Base-by-base conservation (phyloP, 2,888 invertebrate genomes). In the Hetaerina titia region DNA sequence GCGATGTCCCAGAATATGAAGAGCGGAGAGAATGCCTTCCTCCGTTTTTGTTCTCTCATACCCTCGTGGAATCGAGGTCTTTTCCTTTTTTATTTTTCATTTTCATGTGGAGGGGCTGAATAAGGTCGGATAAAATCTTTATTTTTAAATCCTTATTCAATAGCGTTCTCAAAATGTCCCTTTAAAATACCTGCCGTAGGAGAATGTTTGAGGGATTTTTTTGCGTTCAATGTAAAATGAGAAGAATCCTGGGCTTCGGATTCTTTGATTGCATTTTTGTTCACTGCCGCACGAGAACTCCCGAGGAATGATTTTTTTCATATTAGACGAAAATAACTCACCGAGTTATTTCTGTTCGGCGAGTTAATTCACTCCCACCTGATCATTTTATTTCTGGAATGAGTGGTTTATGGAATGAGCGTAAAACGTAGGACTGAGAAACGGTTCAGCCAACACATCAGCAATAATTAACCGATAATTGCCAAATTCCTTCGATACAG, bases 1-100 rank as follows among this genome's bases (percentile, higher is more conserved):
- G 25, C 25, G 19, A 74, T 74, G 92, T 22, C 92, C 64, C 92
- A 92, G 90, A 90, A 69, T 92, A n/a, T 15, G n/a, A 81, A 81
- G 81, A 31, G 81, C 81, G 81, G 81, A n/a, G 69, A 69, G 81
- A 81, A 81, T 81, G 81, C 81, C 81, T 81, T 81, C 81, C 69
- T 69, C 31, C 81, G 31, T 31, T 81, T 81, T 31, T 81, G 81
- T 31, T 81, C 81, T 31, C 31, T 31, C 81, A 81, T 31, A 13
- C 9, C 9, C 81, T 8, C 81, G 81, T 9, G 31, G 81, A 81
- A 81, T 15, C 31, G 31, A 81, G 81, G 81, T 11, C n/a, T 69
- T 45, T 45, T 69, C n/a, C 31, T 81, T 45, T 81, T 81, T n/a
- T n/a, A n/a, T n/a, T 74, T 81, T 81, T 81, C 31, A 19, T 22